Percentiles rank a stretch among this genome's conserved stretches.
Conservation (phyloP, 2,113 vertebrate genomes). For the Epinephelus fuscoguttatus region DNA sequence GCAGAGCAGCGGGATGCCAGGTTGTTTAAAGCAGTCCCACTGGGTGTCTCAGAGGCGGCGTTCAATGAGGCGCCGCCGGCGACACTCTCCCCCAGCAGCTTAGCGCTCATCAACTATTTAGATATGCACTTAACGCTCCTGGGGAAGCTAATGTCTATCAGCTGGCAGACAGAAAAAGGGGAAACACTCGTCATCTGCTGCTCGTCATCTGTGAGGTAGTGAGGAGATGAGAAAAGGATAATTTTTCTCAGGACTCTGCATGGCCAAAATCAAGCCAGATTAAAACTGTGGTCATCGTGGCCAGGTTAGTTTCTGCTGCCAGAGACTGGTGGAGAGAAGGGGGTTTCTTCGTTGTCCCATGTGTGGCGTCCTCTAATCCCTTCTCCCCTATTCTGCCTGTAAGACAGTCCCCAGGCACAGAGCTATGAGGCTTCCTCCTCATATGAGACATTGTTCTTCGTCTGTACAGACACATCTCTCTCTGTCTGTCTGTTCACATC, state of each 20-base stretch:
- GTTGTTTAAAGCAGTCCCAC: slow-evolving; percentile 81
- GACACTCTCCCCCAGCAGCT: slow-evolving; percentile 79
- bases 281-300: slow-evolving; percentile 9
- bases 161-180: slow-evolving; percentile 47
- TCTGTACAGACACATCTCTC: slow-evolving; percentile 40
- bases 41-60: slow-evolving; percentile 67
- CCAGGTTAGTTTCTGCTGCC: neutral
- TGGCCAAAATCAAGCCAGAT: slow-evolving; percentile 27
- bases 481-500: slow-evolving; percentile 38
- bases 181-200: slow-evolving; percentile 41
- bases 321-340: neutral
- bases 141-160: slow-evolving; percentile 70
- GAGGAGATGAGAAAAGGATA: neutral
- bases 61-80: slow-evolving; percentile 75
- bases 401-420: slow-evolving; percentile 52
- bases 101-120: slow-evolving; percentile 85
- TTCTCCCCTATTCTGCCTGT: slow-evolving; percentile 27
- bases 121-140: slow-evolving; percentile 80
- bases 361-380: neutral
- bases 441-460: slow-evolving; percentile 16
- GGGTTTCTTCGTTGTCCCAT: slow-evolving; percentile 27
- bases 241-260: slow-evolving; percentile 15
- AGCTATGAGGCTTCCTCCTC: slow-evolving; percentile 48
- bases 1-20: slow-evolving; percentile 66
- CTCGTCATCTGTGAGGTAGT: slow-evolving; percentile 8